These are phyloP conservation scores for Sarotherodon lohbergeri DNA, from an alignment of 2,113 vertebrate genomes.

Conservation along the genomic window DNA sequence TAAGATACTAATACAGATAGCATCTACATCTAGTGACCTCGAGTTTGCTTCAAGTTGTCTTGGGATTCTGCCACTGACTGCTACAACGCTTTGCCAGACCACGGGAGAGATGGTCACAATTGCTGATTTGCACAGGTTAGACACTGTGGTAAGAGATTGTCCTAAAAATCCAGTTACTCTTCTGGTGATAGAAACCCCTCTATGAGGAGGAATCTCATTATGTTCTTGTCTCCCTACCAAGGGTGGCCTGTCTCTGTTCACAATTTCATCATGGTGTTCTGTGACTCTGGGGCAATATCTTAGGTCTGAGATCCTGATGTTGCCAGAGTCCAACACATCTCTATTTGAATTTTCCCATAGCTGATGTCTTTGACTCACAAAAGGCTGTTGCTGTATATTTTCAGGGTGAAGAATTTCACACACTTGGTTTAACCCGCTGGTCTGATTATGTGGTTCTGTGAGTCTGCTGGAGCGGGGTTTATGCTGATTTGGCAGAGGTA, in stretches of 20 bases:
- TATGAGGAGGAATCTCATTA: neutral
- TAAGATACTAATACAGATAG: neutral
- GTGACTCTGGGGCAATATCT: neutral
- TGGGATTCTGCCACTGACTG: neutral
- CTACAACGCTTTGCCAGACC: neutral
- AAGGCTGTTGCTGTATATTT: neutral
- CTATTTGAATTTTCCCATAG: neutral
- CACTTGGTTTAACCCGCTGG: neutral
- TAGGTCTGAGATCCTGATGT: neutral
- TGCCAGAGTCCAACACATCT: neutral
- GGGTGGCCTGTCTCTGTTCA: neutral
- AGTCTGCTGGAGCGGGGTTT: neutral
- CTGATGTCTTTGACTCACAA: neutral
- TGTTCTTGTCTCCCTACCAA: neutral
- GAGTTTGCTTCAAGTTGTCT: neutral
- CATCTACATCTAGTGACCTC: neutral
- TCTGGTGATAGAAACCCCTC: neutral
- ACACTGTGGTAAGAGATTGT: neutral
- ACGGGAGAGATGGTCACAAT: neutral
- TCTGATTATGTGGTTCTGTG: fast-evolving
- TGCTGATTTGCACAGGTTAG: neutral
- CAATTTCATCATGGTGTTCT: neutral
- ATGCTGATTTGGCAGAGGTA: neutral
- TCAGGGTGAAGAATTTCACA: neutral
- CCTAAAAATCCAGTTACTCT: neutral